These are phyloP conservation scores for Yoshiicerus persimilis DNA, from an alignment of 1,140 invertebrate genomes.

Conservation along the genomic window DNA sequence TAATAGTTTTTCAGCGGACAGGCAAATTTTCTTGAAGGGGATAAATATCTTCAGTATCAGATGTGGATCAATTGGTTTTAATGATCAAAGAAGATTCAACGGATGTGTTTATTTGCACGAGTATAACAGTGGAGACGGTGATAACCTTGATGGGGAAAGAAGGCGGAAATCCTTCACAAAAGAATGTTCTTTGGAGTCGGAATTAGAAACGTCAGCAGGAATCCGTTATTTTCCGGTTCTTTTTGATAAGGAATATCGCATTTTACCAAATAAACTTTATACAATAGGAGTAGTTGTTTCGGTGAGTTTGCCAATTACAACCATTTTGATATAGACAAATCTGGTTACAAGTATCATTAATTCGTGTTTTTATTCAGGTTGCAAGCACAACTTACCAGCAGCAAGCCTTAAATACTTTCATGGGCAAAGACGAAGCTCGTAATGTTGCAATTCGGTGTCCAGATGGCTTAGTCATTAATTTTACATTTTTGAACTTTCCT, in stretches of 20 bases:
- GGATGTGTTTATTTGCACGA: constrained; percentile 22
- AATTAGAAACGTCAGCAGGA: background rate
- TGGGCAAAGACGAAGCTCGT: constrained; percentile 6
- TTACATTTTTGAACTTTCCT: constrained; percentile 22
- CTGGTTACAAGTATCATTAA: background rate
- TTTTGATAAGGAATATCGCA: constrained; percentile 14
- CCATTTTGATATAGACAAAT: background rate
- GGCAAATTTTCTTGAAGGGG: constrained; percentile 28
- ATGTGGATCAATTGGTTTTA: background rate
- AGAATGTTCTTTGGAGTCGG: background rate
- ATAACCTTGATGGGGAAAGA: background rate
- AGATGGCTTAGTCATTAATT: constrained; percentile 23
- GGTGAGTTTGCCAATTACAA: background rate
- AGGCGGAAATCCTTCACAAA: background rate
- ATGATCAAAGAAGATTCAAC: constrained; percentile 2
- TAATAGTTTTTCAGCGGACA: constrained; percentile 18
- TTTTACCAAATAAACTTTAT: constrained; percentile 14
- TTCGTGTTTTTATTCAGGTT: background rate
- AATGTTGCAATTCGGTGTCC: background rate
- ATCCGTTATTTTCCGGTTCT: constrained; percentile 21
- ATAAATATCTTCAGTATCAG: constrained; percentile 28
- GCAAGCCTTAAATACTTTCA: constrained; percentile 16
- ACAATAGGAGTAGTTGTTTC: constrained; percentile 27
- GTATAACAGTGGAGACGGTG: background rate
- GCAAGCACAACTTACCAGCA: constrained; percentile 14